Conservation (phyloP, 2,113 vertebrate genomes). For the Pelodiscus sinensis region DNA sequence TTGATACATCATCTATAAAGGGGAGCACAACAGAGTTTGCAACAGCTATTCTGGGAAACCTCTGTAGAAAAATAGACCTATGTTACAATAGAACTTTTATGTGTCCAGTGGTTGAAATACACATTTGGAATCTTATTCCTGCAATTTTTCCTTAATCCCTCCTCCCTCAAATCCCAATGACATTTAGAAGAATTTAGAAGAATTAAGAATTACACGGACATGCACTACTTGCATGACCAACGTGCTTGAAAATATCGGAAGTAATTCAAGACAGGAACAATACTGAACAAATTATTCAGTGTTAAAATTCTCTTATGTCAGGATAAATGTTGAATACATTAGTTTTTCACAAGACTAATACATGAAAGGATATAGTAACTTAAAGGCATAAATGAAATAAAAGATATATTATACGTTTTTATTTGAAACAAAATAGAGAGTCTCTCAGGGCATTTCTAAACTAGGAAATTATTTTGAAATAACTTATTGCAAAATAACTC, state of each 20-base stretch:
- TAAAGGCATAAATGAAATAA: background rate
- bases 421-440: background rate
- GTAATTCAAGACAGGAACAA: background rate
- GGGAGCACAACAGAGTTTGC: background rate
- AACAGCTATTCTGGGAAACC: background rate
- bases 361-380: accelerated
- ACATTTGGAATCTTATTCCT: background rate
- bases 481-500: too few relatives aligned
- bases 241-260: background rate
- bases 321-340: background rate
- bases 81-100: background rate
- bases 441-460: too few relatives aligned
- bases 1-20: background rate
- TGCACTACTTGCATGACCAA: background rate
- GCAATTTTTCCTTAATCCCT: background rate
- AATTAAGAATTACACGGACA: background rate
- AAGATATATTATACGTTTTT: background rate
- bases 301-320: background rate
- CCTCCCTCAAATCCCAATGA: background rate
- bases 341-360: background rate
- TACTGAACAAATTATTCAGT: background rate
- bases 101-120: background rate
- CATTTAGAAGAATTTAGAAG: background rate
- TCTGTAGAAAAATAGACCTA: background rate
- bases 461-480: too few relatives aligned